Evolutionary conservation across 2,797 vertebrate species (phyloP).

Genomic region (Centropyge bicolor): DNA sequence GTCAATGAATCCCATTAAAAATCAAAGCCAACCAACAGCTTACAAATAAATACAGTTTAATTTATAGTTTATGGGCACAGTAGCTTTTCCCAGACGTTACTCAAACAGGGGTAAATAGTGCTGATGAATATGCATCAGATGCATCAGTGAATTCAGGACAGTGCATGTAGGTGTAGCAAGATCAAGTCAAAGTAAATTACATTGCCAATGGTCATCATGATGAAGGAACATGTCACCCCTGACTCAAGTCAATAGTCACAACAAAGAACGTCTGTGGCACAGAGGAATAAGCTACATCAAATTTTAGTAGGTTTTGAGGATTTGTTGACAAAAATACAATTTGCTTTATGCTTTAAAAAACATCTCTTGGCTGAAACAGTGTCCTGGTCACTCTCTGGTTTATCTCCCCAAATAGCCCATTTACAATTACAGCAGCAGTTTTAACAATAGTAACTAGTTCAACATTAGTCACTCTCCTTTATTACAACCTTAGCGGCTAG

Average conservation of each 20-base stretch:
- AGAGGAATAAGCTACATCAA: too few relatives aligned
- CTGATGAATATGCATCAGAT: constrained; percentile 4
- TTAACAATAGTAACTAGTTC: constrained; percentile 47
- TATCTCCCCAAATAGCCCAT: background rate
- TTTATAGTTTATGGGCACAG: too few relatives aligned
- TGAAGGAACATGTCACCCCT: background rate
- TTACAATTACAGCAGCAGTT: constrained; percentile 38
- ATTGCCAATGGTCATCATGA: background rate
- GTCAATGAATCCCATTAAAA: background rate
- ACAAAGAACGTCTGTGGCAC: too few relatives aligned
- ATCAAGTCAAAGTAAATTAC: background rate
- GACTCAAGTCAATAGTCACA: too few relatives aligned
- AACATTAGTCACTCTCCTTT: constrained; percentile 57
- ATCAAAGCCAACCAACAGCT: background rate
- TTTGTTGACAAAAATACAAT: too few relatives aligned
- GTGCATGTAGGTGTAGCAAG: background rate
- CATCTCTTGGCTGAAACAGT: background rate
- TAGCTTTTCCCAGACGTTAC: background rate
- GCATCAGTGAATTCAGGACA: background rate
- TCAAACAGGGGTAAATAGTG: background rate
- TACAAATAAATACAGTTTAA: too few relatives aligned
- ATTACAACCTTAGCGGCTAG: constrained; percentile 58
- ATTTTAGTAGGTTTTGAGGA: too few relatives aligned
- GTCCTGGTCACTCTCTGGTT: background rate
- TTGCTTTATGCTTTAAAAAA: too few relatives aligned